These are phyloP conservation scores for Cynopterus sphinx DNA, from an alignment of 2,797 vertebrate species.

Conservation along the genomic window DNA sequence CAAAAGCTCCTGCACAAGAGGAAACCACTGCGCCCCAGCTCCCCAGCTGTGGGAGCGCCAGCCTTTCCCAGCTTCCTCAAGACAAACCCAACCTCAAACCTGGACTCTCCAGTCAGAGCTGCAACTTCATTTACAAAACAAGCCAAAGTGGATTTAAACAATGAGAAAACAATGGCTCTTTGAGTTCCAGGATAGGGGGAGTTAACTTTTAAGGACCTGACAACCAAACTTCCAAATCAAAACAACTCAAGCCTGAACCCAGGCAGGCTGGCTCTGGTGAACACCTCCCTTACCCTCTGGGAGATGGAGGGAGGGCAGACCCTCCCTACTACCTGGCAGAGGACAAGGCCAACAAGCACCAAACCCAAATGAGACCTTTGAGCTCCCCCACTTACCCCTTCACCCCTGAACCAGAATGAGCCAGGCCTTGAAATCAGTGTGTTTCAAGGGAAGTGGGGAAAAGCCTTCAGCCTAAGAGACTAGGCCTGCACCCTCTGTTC, in stretches of 20 bases:
- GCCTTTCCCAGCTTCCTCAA: constrained; percentile 74
- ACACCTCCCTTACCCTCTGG: background rate
- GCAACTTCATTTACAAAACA: background rate
- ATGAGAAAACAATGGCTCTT: background rate
- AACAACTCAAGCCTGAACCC: background rate
- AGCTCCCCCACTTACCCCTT: background rate
- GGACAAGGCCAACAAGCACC: background rate
- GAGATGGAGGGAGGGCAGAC: background rate
- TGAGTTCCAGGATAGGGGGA: background rate
- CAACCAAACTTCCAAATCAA: background rate
- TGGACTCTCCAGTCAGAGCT: background rate
- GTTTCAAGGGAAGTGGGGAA: background rate
- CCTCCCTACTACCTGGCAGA: no score
- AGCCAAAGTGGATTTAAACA: background rate
- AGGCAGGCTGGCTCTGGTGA: background rate
- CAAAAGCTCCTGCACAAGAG: constrained; percentile 44
- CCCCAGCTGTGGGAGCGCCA: constrained; percentile 74
- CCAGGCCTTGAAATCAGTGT: background rate
- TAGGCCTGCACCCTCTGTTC: background rate
- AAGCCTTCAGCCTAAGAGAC: background rate
- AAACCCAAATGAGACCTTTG: background rate
- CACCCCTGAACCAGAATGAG: background rate
- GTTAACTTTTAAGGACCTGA: background rate
- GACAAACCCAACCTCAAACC: background rate
- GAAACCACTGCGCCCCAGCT: constrained; percentile 74